phyloP scores from a whole-genome alignment of 1,140 invertebrate genomes.

The Drosophila cardini region DNA sequence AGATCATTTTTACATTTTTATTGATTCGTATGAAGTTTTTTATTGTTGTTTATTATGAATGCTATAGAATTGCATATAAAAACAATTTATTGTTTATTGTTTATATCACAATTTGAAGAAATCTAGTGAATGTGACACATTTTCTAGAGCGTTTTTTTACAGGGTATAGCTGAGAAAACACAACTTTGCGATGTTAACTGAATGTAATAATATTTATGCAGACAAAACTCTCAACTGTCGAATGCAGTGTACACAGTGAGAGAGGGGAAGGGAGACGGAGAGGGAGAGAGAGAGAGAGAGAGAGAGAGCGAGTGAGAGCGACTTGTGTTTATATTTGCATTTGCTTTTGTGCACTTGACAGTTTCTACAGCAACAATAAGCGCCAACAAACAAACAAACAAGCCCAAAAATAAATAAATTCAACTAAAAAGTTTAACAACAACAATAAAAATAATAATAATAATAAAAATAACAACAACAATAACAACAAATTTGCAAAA shows the following conservation, averaged over 20 bases:
- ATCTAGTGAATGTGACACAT: background rate
- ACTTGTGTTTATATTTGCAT: conserved; percentile 28
- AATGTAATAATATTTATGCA: conserved; percentile 8
- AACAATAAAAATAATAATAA: background rate
- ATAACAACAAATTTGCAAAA: conserved; percentile 12
- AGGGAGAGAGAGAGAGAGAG: background rate
- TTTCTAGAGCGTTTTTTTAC: background rate
- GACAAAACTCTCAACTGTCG: conserved; percentile 2
- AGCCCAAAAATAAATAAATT: conserved; percentile 14
- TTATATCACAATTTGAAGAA: background rate
- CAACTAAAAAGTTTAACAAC: conserved; percentile 19
- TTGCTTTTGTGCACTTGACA: conserved; percentile 58
- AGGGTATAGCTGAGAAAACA: background rate
- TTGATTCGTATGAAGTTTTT: background rate
- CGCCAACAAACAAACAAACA: conserved; percentile 30
- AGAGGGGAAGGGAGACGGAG: background rate
- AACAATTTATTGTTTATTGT: background rate
- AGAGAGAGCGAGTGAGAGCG: background rate
- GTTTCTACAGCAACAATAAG: conserved; percentile 27
- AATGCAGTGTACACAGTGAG: background rate
- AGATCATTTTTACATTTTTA: background rate
- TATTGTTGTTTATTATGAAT: background rate
- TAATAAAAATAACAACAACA: conserved; percentile 3
- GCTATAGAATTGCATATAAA: background rate
- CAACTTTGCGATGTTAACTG: conserved; percentile 9